Conservation (phyloP, 2,797 vertebrate genomes). For the Phoeniculus purpureus region DNA sequence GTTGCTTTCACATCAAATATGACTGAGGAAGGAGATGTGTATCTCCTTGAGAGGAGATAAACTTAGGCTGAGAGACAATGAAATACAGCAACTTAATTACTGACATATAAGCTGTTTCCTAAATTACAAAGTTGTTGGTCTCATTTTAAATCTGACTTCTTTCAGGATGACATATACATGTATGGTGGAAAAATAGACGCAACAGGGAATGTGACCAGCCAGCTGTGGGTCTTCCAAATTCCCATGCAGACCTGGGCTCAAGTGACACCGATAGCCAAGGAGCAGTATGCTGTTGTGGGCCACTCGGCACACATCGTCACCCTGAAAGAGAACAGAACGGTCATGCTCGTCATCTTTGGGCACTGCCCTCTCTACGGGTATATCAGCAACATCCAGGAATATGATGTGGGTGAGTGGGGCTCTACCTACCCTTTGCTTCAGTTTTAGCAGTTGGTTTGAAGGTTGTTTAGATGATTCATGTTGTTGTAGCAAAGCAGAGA, state of each 20-base stretch:
- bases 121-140: neutral
- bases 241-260: conserved; percentile 89
- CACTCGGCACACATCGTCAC: conserved; percentile 92
- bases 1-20: neutral
- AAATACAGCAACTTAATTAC: neutral
- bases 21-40: neutral
- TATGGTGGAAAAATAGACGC: conserved; percentile 96
- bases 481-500: neutral
- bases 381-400: conserved; percentile 93
- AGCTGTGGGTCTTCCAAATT: conserved; percentile 93
- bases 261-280: conserved; percentile 82
- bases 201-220: conserved; percentile 92
- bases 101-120: neutral
- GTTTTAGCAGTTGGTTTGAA: neutral
- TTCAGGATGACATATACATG: conserved; percentile 94
- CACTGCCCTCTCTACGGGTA: conserved; percentile 97
- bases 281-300: conserved; percentile 95
- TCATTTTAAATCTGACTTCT: neutral
- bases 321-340: conserved; percentile 66
- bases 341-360: conserved; percentile 95
- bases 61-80: neutral
- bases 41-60: neutral
- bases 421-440: neutral
- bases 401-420: conserved; percentile 84
- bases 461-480: fast-evolving